Base-by-base conservation (phyloP, 2,888 invertebrate genomes). In the Choreutis nemorana region DNA sequence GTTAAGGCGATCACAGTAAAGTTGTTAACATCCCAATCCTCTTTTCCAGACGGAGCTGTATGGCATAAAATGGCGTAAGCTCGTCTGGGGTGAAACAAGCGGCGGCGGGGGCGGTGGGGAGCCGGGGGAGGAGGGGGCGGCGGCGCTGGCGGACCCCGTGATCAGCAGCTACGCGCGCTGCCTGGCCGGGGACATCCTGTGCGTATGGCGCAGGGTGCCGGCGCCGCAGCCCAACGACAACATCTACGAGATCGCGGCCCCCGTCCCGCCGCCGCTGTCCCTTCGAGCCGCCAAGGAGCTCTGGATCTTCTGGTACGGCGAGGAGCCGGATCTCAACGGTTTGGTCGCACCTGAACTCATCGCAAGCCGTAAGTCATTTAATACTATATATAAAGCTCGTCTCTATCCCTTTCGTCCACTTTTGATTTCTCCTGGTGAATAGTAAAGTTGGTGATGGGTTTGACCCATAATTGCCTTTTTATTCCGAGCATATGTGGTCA, bases 291-390 rank as follows among this genome's bases (percentile, higher is more conserved):
- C 92, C 68, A 98, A 97, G 82, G 98, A 99, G 73, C 85, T 99
- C 37, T 99, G 98, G 98, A 92, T 99, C 70, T 99, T 99, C 83
- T 99, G 98, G 98, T 99, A 98, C 81, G 97, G 97, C 57, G 96
- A 97, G 67, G 94, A 95, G 72, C 95, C 95, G 32, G 93, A 94
- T 73, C 84, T 95, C 41, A 86, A 84, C 53, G 89, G 89, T 36
- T 82, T 94, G 53, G 89, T 94, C 48, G 87, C 91, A 35, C 87
- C 89, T 8, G 94, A 95, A 62, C 85, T 96, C 43, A 87, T 91
- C 58, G 83, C 85, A 42, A 85, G 87, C 65, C 94, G 96, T 96
- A 77, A 88, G 90, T 85, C 57, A 41, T 29, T 14, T 16, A n/a
- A 14, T 33, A 25, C 23, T 37, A 22, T 8, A 13, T 13, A n/a